Conservation (phyloP, 2,113 vertebrate species). For the Podarcis muralis region DNA sequence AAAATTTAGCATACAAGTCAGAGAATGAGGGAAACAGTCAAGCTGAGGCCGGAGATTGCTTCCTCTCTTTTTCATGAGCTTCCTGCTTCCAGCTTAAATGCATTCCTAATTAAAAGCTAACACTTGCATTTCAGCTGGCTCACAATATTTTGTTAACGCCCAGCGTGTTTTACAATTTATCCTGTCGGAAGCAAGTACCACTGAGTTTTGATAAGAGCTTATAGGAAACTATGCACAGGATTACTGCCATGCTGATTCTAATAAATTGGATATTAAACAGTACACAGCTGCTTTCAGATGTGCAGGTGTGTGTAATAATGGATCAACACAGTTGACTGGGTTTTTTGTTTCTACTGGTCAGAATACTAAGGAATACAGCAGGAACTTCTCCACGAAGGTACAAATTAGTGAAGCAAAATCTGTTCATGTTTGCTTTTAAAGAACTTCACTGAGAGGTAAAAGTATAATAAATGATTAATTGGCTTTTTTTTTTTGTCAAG, state of each 20-base stretch:
- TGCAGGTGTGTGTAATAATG: not conserved
- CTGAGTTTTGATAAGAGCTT: not conserved
- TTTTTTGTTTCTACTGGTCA: not conserved
- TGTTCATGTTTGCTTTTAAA: not conserved
- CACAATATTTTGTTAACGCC: not conserved
- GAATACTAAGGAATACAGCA: not conserved
- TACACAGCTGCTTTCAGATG: too few relatives aligned
- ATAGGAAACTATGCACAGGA: not conserved
- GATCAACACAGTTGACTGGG: not conserved
- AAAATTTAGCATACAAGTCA: not conserved
- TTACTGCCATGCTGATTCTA: not conserved
- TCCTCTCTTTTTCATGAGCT: not conserved
- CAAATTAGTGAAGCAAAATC: not conserved
- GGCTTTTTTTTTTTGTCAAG: not conserved
- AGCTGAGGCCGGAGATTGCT: not conserved
- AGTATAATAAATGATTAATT: not conserved
- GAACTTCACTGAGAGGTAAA: not conserved
- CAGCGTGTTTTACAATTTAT: not conserved
- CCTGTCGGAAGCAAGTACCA: not conserved
- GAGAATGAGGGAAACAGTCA: not conserved
- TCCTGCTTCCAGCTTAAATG: not conserved
- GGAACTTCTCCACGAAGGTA: not conserved
- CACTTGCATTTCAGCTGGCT: not conserved
- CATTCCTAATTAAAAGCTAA: not conserved
- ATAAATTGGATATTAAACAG: too few relatives aligned